These are phyloP conservation scores for Alsophila aescularia DNA, from an alignment of 2,888 invertebrate species.

Conservation along the genomic window DNA sequence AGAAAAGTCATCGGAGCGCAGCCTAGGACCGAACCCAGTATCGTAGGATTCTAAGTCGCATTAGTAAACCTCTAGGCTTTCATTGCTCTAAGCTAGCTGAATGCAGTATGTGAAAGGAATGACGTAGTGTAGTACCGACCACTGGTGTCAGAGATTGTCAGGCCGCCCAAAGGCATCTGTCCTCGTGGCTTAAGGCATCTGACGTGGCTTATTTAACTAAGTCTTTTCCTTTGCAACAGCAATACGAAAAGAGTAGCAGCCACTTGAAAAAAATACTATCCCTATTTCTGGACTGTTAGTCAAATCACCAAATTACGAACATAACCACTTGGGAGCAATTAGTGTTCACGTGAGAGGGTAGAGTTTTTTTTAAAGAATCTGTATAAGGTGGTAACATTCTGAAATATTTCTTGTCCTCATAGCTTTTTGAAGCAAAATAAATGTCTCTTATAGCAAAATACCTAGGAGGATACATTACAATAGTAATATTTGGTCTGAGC, in stretches of 20 bases:
- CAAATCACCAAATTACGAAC: constrained; percentile 38
- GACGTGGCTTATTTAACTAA: neutral
- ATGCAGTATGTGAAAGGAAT: too few relatives aligned
- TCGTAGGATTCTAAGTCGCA: too few relatives aligned
- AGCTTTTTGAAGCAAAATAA: neutral
- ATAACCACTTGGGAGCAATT: constrained; percentile 42
- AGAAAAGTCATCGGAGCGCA: too few relatives aligned
- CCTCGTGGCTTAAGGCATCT: too few relatives aligned
- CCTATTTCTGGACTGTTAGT: constrained; percentile 33
- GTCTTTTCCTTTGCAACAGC: neutral
- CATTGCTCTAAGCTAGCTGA: too few relatives aligned
- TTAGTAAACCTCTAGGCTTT: too few relatives aligned
- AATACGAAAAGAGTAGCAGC: constrained; percentile 4
- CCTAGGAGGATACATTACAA: too few relatives aligned
- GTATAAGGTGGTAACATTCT: neutral
- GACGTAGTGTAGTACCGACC: too few relatives aligned
- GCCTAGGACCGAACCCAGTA: too few relatives aligned
- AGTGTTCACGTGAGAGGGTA: constrained; percentile 28
- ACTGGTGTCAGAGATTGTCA: too few relatives aligned
- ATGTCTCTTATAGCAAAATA: neutral
- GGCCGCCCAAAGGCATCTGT: too few relatives aligned
- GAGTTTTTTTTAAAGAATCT: neutral
- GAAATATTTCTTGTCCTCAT: constrained; percentile 2
- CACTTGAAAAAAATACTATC: constrained; percentile 16
- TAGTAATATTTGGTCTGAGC: too few relatives aligned